phyloP scores from a whole-genome alignment of 1,140 invertebrate species.

The Nephotettix cincticeps region DNA sequence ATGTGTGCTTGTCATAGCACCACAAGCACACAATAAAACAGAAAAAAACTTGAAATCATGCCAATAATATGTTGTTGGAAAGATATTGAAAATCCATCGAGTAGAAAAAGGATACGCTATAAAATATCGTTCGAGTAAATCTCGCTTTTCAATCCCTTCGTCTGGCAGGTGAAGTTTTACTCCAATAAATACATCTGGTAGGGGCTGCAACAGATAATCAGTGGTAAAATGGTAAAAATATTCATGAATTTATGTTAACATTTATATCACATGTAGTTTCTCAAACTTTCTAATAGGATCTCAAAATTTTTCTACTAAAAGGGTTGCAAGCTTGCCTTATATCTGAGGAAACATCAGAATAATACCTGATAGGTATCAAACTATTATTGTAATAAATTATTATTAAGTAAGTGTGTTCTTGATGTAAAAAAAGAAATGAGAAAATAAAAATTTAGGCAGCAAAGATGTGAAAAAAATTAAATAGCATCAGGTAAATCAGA shows the following conservation, averaged over 20 bases:
- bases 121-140: slow-evolving; percentile 38
- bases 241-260: too few relatives aligned
- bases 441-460: neutral
- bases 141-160: slow-evolving; percentile 4
- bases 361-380: too few relatives aligned
- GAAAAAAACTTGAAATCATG: neutral
- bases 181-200: slow-evolving; percentile 41
- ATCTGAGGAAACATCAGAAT: too few relatives aligned
- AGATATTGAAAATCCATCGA: neutral
- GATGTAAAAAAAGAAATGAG: neutral
- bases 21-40: too few relatives aligned
- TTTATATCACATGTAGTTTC: too few relatives aligned
- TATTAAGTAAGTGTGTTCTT: too few relatives aligned
- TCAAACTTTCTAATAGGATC: too few relatives aligned
- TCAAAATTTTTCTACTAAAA: too few relatives aligned
- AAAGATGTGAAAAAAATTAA: too few relatives aligned
- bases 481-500: neutral
- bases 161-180: slow-evolving; percentile 35
- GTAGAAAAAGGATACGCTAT: slow-evolving; percentile 46
- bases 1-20: neutral
- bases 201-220: slow-evolving; percentile 39
- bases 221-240: too few relatives aligned
- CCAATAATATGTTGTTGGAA: neutral
- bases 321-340: neutral
- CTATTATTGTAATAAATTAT: too few relatives aligned